These are phyloP conservation scores for Tragelaphus buxtoni DNA, from an alignment of 2,113 vertebrate species.

Conservation along the genomic window DNA sequence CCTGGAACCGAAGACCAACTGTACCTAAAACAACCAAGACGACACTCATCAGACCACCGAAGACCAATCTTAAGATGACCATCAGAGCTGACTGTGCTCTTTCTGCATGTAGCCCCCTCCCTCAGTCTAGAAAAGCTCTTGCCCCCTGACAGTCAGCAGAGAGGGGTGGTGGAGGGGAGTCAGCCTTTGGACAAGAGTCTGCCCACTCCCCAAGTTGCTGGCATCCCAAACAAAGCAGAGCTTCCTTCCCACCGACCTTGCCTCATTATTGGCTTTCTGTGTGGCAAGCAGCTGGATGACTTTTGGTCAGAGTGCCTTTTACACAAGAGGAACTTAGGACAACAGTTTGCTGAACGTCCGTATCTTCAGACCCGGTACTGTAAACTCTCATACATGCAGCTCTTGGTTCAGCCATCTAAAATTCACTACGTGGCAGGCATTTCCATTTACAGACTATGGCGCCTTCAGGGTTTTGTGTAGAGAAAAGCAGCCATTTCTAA, in stretches of 20 bases:
- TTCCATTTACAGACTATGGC: fast-evolving
- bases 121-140: not conserved
- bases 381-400: fast-evolving
- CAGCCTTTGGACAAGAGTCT: not conserved
- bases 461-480: not conserved
- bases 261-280: not conserved
- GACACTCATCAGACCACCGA: not conserved
- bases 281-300: fast-evolving
- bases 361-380: not conserved
- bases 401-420: not conserved
- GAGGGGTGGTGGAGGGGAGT: fast-evolving
- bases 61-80: fast-evolving
- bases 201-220: not conserved
- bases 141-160: fast-evolving
- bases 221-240: not conserved
- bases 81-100: fast-evolving
- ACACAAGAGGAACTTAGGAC: constrained; percentile 40
- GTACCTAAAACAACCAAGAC: not conserved
- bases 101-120: not conserved
- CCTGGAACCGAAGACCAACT: not conserved
- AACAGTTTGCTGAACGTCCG: constrained; percentile 18
- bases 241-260: not conserved
- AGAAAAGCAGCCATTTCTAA: not conserved
- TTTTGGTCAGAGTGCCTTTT: constrained; percentile 25
- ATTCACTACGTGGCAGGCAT: fast-evolving